phyloP scores from a whole-genome alignment of 2,797 vertebrate species.

The Harpagifer antarcticus region DNA sequence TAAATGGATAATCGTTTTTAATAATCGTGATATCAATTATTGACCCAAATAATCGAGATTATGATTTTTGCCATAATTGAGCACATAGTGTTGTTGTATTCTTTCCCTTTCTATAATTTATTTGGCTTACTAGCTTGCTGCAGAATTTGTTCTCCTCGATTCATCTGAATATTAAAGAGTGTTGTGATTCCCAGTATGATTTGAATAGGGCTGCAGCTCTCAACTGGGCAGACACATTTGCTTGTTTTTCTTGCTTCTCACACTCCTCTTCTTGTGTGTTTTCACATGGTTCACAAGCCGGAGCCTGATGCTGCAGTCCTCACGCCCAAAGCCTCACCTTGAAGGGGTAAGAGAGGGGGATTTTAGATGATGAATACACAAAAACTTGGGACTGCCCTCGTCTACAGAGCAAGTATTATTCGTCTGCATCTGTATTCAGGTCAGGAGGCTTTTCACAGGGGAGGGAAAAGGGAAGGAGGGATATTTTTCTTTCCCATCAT shows the following conservation, averaged over 20 bases:
- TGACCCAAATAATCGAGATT: too few relatives aligned
- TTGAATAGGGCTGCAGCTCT: conserved; percentile 86
- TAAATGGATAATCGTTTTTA: too few relatives aligned
- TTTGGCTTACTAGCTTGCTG: conserved; percentile 75
- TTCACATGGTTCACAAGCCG: conserved; percentile 54
- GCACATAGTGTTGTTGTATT: conserved; percentile 43
- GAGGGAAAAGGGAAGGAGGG: conserved; percentile 60
- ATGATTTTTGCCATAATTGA: too few relatives aligned
- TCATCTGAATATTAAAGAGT: conserved; percentile 89
- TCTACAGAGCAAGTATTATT: conserved; percentile 67
- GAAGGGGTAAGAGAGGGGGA: conserved; percentile 36
- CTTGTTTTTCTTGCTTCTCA: conserved; percentile 73
- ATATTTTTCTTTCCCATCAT: conserved; percentile 83
- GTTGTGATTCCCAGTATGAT: conserved; percentile 90
- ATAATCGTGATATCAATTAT: too few relatives aligned
- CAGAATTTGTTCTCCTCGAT: conserved; percentile 77
- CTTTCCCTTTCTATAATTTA: conserved; percentile 72
- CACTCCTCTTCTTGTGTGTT: conserved; percentile 38
- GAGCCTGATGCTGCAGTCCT: conserved; percentile 65
- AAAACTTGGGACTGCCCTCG: conserved; percentile 63
- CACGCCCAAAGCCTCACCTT: conserved; percentile 73
- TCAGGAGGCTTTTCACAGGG: conserved; percentile 75
- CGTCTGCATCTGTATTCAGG: conserved; percentile 83
- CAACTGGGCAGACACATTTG: conserved; percentile 77
- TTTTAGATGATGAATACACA: conserved; percentile 71